Percentiles rank a stretch among this genome's conserved stretches.
Conservation (phyloP, 1,140 invertebrate species). For the Drosophila suzukii region DNA sequence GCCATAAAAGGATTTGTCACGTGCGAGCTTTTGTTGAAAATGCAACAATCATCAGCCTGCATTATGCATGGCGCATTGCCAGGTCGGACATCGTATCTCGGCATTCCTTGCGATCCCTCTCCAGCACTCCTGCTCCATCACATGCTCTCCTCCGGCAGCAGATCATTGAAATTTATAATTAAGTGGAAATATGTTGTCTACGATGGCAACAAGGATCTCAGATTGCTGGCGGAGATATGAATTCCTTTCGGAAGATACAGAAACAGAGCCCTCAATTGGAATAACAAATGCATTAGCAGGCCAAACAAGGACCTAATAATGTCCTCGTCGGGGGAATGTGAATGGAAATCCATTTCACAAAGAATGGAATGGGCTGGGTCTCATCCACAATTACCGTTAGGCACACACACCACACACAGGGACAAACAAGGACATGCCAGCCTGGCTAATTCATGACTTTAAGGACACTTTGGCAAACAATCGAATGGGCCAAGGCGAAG, state of each 20-base stretch:
- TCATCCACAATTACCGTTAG: slow-evolving; percentile 72
- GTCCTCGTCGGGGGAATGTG: slow-evolving; percentile 24
- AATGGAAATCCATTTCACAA: slow-evolving; percentile 37
- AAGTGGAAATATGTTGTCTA: slow-evolving; percentile 73
- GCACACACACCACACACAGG: slow-evolving; percentile 14
- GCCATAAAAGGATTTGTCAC: slow-evolving; percentile 84
- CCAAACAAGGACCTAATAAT: slow-evolving; percentile 52
- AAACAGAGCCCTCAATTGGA: slow-evolving; percentile 22
- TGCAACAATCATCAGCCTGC: slow-evolving; percentile 81
- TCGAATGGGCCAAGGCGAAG: slow-evolving; percentile 34
- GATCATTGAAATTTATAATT: slow-evolving; percentile 82
- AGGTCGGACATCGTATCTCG: slow-evolving; percentile 38
- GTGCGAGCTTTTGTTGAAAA: slow-evolving; percentile 84
- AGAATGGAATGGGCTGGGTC: slow-evolving; percentile 20
- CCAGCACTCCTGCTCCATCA: slow-evolving; percentile 8
- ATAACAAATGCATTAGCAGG: slow-evolving; percentile 50
- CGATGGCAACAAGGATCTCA: slow-evolving; percentile 51
- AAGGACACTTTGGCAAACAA: slow-evolving; percentile 72
- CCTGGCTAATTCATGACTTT: slow-evolving; percentile 77
- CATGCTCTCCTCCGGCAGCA: slow-evolving; percentile 13
- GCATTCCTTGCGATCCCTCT: slow-evolving; percentile 54
- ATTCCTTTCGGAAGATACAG: background rate
- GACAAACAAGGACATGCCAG: slow-evolving; percentile 51
- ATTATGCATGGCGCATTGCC: slow-evolving; percentile 75
- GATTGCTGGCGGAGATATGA: slow-evolving; percentile 55